Conservation (phyloP, 1,140 invertebrate genomes). For the Nymphalis io region DNA sequence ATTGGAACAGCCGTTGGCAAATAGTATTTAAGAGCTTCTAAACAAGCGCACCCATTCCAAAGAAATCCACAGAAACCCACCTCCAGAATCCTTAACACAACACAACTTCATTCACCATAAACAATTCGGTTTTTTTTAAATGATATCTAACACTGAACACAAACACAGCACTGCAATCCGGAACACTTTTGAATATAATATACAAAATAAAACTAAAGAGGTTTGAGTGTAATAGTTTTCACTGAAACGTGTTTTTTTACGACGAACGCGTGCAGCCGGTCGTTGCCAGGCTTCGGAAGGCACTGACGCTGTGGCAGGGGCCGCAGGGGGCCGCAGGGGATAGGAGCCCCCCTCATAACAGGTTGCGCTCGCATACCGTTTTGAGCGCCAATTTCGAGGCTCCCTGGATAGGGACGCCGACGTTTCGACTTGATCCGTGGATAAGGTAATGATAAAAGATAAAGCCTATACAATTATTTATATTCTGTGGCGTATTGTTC, state of each 20-base stretch:
- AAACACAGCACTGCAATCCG: conserved; percentile 75
- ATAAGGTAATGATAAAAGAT: conserved; percentile 57
- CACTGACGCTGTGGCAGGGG: conserved; percentile 53
- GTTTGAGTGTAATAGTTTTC: conserved; percentile 37
- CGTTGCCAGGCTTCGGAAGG: conserved; percentile 53
- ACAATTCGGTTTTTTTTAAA: conserved; percentile 51
- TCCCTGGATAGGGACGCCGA: conserved; percentile 57
- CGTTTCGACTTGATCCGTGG: conserved; percentile 53
- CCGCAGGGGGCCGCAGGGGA: conserved; percentile 28
- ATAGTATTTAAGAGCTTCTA: conserved; percentile 9
- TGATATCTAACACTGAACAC: conserved; percentile 38
- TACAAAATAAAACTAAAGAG: conserved; percentile 20
- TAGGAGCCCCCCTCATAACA: conserved; percentile 57
- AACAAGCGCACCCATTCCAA: conserved; percentile 26
- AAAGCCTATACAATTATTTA: conserved; percentile 23
- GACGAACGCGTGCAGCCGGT: conserved; percentile 37
- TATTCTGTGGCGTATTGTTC: conserved; percentile 18
- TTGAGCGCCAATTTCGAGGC: conserved; percentile 73
- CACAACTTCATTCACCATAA: conserved; percentile 57
- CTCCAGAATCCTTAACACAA: conserved; percentile 69
- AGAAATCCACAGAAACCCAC: conserved; percentile 46
- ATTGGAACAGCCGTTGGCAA: background rate
- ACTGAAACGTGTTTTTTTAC: conserved; percentile 47
- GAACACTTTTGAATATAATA: conserved; percentile 31
- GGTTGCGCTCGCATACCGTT: conserved; percentile 75